Evolutionary conservation across 2,113 vertebrate genomes (phyloP).

Genomic region (Lasiurus cinereus): DNA sequence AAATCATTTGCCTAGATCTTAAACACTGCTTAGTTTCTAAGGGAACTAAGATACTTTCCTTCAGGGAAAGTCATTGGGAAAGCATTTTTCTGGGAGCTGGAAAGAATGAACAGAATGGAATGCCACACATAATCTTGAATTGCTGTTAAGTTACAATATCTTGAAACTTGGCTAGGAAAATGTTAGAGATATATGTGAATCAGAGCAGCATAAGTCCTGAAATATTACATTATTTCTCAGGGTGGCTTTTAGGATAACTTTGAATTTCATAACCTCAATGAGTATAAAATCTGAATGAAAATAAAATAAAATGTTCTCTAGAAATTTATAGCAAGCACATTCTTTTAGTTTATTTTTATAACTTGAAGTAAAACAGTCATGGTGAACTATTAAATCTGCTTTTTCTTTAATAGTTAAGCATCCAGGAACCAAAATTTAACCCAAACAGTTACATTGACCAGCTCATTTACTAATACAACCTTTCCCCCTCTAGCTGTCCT

Average conservation of each 20-base stretch:
- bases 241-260: not conserved
- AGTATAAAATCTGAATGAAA: not conserved
- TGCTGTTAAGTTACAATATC: not conserved
- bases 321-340: not conserved
- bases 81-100: not conserved
- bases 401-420: constrained; percentile 30
- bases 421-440: constrained; percentile 8
- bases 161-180: constrained; percentile 30
- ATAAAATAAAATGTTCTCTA: not conserved
- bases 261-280: not conserved
- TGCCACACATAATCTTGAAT: not conserved
- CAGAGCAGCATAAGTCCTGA: not conserved
- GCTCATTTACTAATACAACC: not conserved
- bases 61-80: not conserved
- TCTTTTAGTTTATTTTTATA: constrained; percentile 8
- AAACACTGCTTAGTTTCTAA: not conserved
- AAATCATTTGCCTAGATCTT: not conserved
- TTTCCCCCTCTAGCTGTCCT: not conserved
- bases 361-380: not conserved
- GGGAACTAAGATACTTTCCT: not conserved
- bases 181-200: not conserved
- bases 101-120: constrained; percentile 1
- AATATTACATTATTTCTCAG: not conserved
- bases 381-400: not conserved
- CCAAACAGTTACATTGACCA: not conserved